Base-by-base conservation (phyloP, 2,888 invertebrate genomes). In the Melanotus villosus region DNA sequence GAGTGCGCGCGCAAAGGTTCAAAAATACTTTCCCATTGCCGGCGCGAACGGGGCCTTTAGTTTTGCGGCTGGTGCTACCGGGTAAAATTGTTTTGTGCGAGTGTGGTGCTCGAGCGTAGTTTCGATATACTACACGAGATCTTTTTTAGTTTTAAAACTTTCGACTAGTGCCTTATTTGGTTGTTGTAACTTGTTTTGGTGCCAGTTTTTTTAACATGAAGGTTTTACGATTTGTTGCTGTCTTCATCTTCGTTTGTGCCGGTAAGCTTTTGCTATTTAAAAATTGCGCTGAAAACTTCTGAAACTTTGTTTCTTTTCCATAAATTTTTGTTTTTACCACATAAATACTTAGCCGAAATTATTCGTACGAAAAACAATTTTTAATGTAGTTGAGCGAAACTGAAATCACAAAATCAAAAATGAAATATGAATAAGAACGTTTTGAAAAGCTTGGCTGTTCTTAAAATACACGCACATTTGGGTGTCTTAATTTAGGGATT, bases 21-120 rank as follows among this genome's bases (percentile, higher is more conserved):
- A 47, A 65, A 65, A 57, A 57, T 65, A 57, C 34, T 65, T 56
- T 65, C 57, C 16, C 56, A 43, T 56, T 57, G 32, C n/a, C 56
- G 43, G 41, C 65, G 65, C 57, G 56, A 56, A 57, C 65, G 41
- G 41, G 56, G 45, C 54, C 36, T 45, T 65, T 57, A 65, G 65
- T 65, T 63, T 32, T 57, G 21, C 65, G 54, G 41, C 45, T 32
- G 47, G 14, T 54, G 56, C 19, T 58, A 10, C 16, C 14, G 26
- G 43, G 41, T 21, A 9, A 36, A 38, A 38, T 57, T n/a, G 16
- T 21, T 21, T 57, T 30, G 50, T 50, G 57, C 16, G 36, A 36
- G 36, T 23, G 34, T 10, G 19, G 57, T 38, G 34, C 38, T 23
- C 57, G 19, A 12, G n/a, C 38, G 9, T 1, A 30, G 32, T 14